Conservation (phyloP, 2,888 invertebrate species). For the Thumatha senex region DNA sequence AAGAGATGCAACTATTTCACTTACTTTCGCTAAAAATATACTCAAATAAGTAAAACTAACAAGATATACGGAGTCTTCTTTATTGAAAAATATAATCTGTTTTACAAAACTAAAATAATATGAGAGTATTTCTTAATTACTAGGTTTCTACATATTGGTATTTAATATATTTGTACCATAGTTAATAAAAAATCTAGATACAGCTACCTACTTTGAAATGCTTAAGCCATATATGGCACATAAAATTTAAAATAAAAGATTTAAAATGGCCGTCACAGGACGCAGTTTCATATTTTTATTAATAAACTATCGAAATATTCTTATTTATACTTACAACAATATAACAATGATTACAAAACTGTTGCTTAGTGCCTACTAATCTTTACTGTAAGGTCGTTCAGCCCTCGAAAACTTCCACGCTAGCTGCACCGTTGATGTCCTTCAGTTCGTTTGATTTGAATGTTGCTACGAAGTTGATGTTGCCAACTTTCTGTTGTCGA, state of each 20-base stretch:
- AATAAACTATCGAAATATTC: not conserved
- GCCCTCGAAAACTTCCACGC: slow-evolving; percentile 81
- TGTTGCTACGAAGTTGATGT: slow-evolving; percentile 86
- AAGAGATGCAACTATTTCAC: no score
- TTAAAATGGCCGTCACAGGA: no score
- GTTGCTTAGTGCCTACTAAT: no score
- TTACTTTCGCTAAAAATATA: not conserved
- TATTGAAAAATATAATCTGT: slow-evolving; percentile 1
- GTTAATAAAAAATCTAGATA: slow-evolving; percentile 6
- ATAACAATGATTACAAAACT: not conserved
- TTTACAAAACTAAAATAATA: not conserved
- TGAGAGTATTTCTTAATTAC: not conserved
- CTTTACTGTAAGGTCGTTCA: slow-evolving; percentile 24
- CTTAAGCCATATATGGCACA: slow-evolving; percentile 13
- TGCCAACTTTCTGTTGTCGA: slow-evolving; percentile 79
- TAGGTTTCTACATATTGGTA: not conserved
- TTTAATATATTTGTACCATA: no score
- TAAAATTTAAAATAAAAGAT: not conserved
- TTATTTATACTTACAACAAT: not conserved
- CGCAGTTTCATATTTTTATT: no score
- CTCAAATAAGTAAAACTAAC: not conserved
- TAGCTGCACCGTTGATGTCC: slow-evolving; percentile 87
- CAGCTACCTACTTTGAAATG: slow-evolving; percentile 16
- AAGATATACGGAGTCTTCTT: not conserved
- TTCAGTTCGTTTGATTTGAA: slow-evolving; percentile 87